Evolutionary conservation across 2,888 invertebrate species (phyloP), one percentile per base, ranked within the genome.

Genomic region (Polylopha cassiicola): DNA sequence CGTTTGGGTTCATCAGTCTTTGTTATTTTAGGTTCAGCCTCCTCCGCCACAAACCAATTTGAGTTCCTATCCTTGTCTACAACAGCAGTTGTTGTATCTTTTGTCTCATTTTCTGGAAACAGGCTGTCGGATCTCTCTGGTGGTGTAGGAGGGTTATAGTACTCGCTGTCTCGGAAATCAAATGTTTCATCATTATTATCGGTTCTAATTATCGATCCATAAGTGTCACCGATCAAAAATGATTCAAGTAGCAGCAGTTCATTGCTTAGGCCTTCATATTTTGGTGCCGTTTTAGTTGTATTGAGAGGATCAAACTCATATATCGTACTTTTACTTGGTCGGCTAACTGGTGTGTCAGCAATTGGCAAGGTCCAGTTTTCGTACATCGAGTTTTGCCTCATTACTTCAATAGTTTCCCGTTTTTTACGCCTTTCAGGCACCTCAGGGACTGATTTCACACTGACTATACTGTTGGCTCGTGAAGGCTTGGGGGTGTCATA

Each of bases 251-350:
- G 61, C 50, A 89, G 69, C 23, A 91, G 59, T 58, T 91, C 89
- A 65, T 90, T 90, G 45, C 89, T 90, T 45, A 89, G 50, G 11
- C 82, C 84, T 4, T 73, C 72, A 60, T 71, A 81, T 37, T 61
- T 73, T 20, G 60, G 48, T 9, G 64, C 38, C 4, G 60, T 46
- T 13, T 47, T 51, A 31, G 58, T 59, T 2, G 60, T 51, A 33
- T 75, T 75, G 13, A 89, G 68, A 1, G 91, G 93, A 74, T 93
- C 93, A 75, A 93, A 93, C 68, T 92, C 91, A 63, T 89, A 85
- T 30, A 93, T 88, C n/a, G 92, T 87, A 59, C 91, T 90, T 51
- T 87, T 79, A 36, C 87, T 86, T 1, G 73, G 52, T 23, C 73
- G 65, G 28, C 31, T 44, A 56, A 50, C 11, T 37, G 16, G 4